Percentiles rank a stretch among this genome's conserved stretches.
Evolutionary conservation across 2,888 invertebrate genomes (phyloP).

Genomic region (Pinctada fucata): DNA sequence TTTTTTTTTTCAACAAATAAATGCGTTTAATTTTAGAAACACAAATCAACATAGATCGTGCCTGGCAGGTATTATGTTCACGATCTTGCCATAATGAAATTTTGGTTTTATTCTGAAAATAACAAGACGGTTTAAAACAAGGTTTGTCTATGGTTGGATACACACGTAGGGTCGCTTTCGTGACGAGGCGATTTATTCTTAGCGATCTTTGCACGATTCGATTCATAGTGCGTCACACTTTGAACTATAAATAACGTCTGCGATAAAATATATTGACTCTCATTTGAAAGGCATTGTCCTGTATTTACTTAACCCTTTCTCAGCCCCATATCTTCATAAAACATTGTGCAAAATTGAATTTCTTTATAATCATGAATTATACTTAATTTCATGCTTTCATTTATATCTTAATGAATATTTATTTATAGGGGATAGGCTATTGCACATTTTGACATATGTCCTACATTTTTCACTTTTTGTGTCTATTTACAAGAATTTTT

Average conservation of each 20-base stretch:
- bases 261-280: neutral
- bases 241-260: constrained; percentile 29
- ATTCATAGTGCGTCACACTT: constrained; percentile 38
- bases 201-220: constrained; percentile 17
- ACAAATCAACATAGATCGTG: no score
- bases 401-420: neutral
- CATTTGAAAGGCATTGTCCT: no score
- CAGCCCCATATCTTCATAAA: no score
- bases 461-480: no score
- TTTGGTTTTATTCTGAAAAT: neutral
- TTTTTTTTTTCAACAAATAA: no score
- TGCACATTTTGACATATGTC: no score
- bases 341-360: no score
- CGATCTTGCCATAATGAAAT: neutral
- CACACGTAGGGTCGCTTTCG: neutral
- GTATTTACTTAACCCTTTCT: no score
- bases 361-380: neutral
- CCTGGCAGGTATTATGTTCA: no score
- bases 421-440: no score
- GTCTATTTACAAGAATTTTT: no score
- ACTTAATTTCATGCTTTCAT: neutral
- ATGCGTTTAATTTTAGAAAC: no score
- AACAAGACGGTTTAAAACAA: neutral
- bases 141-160: neutral
- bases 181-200: neutral